A percentile compares a stretch with the other conserved stretches of the same genome.
phyloP scores from a whole-genome alignment of 2,888 invertebrate species.

The Sylvicola cinctus region DNA sequence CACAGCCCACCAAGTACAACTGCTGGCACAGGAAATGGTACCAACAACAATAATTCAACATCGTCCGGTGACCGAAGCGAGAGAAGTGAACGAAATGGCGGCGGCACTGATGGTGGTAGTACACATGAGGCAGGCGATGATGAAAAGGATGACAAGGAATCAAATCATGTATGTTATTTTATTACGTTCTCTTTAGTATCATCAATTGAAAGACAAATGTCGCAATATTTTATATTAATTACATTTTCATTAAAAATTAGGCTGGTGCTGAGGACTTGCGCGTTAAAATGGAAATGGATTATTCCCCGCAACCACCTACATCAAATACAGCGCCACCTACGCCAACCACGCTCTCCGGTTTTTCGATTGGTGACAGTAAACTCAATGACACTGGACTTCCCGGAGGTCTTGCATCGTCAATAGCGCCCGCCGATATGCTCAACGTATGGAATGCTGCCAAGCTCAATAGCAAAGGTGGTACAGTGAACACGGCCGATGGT shows the following conservation, averaged over 20 bases:
- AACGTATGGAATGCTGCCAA: constrained; percentile 40
- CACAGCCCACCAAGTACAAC: constrained; percentile 25
- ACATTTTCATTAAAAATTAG: constrained; percentile 10
- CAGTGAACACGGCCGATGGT: constrained; percentile 73
- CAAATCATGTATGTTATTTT: constrained; percentile 19
- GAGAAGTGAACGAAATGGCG: constrained; percentile 24
- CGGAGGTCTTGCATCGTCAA: constrained; percentile 22
- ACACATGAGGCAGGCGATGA: constrained; percentile 24
- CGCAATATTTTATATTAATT: not conserved
- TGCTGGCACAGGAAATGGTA: constrained; percentile 17
- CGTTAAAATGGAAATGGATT: constrained; percentile 44
- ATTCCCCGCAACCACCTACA: constrained; percentile 28
- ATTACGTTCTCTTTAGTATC: constrained; percentile 5
- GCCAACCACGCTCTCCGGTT: constrained; percentile 28
- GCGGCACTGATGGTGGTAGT: constrained; percentile 12
- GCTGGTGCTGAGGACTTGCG: constrained; percentile 45
- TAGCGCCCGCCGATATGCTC: constrained; percentile 32
- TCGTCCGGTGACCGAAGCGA: constrained; percentile 13
- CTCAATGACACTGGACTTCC: constrained; percentile 17
- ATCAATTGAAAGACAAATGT: not conserved
- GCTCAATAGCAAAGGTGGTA: constrained; percentile 51
- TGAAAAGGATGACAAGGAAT: constrained; percentile 23
- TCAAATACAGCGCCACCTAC: constrained; percentile 32
- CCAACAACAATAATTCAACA: constrained; percentile 7
- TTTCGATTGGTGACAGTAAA: constrained; percentile 13